phyloP scores from a whole-genome alignment of 2,888 invertebrate genomes.

The Metopia argyrocephala region DNA sequence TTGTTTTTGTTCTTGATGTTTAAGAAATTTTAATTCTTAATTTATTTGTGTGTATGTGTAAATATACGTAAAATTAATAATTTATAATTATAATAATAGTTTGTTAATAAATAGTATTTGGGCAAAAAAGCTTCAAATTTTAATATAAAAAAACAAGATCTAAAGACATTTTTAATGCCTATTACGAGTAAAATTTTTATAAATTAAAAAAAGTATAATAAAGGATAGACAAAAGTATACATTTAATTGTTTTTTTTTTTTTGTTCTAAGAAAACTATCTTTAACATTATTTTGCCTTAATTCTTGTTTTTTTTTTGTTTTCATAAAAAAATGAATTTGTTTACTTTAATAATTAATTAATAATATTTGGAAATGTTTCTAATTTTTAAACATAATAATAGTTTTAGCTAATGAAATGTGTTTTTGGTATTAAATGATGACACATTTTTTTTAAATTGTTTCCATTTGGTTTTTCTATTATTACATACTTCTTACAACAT shows the following conservation, averaged over 20 bases:
- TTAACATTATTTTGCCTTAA: constrained; percentile 20
- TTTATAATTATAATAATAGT: constrained; percentile 32
- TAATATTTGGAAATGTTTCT: constrained; percentile 62
- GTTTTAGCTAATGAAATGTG: constrained; percentile 56
- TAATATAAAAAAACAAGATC: constrained; percentile 57
- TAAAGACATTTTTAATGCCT: constrained; percentile 60
- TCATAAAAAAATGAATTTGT: constrained; percentile 40
- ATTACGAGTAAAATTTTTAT: constrained; percentile 45
- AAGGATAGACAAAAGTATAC: constrained; percentile 39
- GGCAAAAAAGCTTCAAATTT: constrained; percentile 64
- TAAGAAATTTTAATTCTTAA: not conserved
- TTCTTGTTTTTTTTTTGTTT: constrained; percentile 30
- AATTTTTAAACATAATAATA: constrained; percentile 51
- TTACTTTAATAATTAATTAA: constrained; percentile 19
- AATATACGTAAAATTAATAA: constrained; percentile 57
- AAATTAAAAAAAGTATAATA: constrained; percentile 22
- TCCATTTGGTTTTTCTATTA: constrained; percentile 1
- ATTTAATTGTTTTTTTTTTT: constrained; percentile 26
- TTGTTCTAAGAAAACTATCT: constrained; percentile 47
- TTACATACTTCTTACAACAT: not conserved
- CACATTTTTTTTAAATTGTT: constrained; percentile 21
- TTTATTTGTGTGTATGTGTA: constrained; percentile 44
- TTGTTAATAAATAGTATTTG: constrained; percentile 58
- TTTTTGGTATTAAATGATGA: constrained; percentile 36
- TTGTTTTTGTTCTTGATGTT: constrained; percentile 30